Percentiles rank a stretch among this genome's conserved stretches.
Conservation (phyloP, 2,797 vertebrate genomes). For the Catamblyrhynchus diadema region DNA sequence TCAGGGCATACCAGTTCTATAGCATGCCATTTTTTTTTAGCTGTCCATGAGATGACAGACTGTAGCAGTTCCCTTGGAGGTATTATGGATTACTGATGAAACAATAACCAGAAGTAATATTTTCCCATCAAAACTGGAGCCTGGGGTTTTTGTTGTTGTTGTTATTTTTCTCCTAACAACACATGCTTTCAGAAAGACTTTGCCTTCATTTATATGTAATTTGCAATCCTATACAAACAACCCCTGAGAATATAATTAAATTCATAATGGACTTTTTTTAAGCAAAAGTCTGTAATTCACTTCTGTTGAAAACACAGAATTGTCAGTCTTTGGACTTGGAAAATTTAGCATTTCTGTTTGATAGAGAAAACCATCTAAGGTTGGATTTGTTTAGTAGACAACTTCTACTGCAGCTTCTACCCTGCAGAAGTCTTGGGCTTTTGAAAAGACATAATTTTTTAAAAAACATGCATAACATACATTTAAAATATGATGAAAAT, state of each 20-base stretch:
- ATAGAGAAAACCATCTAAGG: background rate
- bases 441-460: background rate
- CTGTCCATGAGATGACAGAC: slow-evolving; percentile 67
- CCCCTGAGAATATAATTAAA: slow-evolving; percentile 26
- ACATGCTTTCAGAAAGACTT: slow-evolving; percentile 8
- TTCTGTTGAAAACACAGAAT: background rate
- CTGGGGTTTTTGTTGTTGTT: slow-evolving; percentile 24
- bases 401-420: background rate
- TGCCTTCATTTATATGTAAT: slow-evolving; percentile 3
- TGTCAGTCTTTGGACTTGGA: background rate
- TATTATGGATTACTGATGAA: slow-evolving; percentile 71
- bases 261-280: background rate
- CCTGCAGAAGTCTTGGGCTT: background rate
- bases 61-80: slow-evolving; percentile 62
- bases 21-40: slow-evolving; percentile 62
- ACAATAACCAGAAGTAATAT: slow-evolving; percentile 69
- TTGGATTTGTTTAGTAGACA: background rate
- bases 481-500: background rate
- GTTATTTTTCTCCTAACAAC: slow-evolving; percentile 39
- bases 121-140: slow-evolving; percentile 62
- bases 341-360: background rate
- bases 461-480: background rate
- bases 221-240: background rate
- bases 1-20: slow-evolving; percentile 57
- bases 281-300: background rate